Conservation (phyloP, 2,113 vertebrate genomes). For the Morone chrysops region DNA sequence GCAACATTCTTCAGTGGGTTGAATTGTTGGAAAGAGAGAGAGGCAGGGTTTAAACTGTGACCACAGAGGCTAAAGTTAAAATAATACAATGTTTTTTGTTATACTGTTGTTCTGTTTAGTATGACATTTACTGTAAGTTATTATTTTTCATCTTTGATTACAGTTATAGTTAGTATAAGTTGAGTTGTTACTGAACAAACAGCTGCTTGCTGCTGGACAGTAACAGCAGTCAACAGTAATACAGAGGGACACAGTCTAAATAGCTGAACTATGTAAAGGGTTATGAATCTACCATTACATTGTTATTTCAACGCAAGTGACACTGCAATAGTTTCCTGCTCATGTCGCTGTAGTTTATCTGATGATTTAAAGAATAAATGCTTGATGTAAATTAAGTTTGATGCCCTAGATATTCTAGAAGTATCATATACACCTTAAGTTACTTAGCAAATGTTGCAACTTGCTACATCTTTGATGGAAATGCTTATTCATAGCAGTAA, state of each 20-base stretch:
- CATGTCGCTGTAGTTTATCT: neutral
- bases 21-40: slow-evolving; percentile 21
- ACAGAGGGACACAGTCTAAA: neutral
- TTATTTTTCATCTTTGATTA: slow-evolving; percentile 13
- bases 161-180: neutral
- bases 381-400: neutral
- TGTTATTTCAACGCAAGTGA: neutral
- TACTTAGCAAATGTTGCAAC: neutral
- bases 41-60: neutral
- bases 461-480: neutral
- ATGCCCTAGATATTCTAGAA: neutral
- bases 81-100: neutral
- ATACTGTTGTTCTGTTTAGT: neutral
- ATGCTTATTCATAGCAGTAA: neutral
- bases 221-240: neutral
- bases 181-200: neutral
- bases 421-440: neutral
- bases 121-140: neutral
- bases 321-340: neutral
- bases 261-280: neutral
- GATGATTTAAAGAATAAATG: neutral
- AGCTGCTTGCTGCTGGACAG: neutral
- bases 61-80: slow-evolving; percentile 2
- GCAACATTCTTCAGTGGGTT: slow-evolving; percentile 76
- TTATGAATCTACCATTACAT: neutral